Conservation (phyloP, 1,140 invertebrate species). For the Drosophila nikananu region DNA sequence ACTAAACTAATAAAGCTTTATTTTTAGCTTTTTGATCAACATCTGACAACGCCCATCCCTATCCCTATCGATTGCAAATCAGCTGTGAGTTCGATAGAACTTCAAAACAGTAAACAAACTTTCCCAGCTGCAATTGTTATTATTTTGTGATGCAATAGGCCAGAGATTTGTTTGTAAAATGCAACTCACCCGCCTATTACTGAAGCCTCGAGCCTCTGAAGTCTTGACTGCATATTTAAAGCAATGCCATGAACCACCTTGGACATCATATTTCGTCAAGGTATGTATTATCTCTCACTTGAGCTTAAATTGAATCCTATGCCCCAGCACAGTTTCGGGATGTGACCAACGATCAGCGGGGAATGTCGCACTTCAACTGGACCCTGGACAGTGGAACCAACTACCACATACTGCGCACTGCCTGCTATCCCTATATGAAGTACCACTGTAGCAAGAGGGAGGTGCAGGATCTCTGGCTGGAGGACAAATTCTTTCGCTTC, state of each 20-base stretch:
- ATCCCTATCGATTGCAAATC: constrained; percentile 18
- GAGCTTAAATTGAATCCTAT: background rate
- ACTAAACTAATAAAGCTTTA: too few species aligned
- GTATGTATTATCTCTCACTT: constrained; percentile 68
- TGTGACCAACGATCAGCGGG: constrained; percentile 92
- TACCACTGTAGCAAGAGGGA: constrained; percentile 96
- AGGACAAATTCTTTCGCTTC: constrained; percentile 94
- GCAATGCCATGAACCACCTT: constrained; percentile 94
- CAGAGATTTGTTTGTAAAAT: constrained; percentile 30
- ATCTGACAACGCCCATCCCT: background rate
- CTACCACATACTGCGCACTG: constrained; percentile 95
- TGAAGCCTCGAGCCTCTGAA: constrained; percentile 88
- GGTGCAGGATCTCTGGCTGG: constrained; percentile 90
- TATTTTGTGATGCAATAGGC: constrained; percentile 60
- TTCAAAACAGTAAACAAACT: constrained; percentile 8
- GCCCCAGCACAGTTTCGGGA: constrained; percentile 86
- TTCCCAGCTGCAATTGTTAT: constrained; percentile 18
- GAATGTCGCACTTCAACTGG: constrained; percentile 96
- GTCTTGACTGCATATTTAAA: constrained; percentile 94
- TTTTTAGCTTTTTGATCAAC: background rate
- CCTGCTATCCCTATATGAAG: constrained; percentile 98
- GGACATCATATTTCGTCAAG: constrained; percentile 96
- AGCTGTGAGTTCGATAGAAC: constrained; percentile 11
- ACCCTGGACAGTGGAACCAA: constrained; percentile 89
- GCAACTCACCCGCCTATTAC: constrained; percentile 70